phyloP scores from a whole-genome alignment of 2,888 invertebrate genomes.

The Drosophila anceps region DNA sequence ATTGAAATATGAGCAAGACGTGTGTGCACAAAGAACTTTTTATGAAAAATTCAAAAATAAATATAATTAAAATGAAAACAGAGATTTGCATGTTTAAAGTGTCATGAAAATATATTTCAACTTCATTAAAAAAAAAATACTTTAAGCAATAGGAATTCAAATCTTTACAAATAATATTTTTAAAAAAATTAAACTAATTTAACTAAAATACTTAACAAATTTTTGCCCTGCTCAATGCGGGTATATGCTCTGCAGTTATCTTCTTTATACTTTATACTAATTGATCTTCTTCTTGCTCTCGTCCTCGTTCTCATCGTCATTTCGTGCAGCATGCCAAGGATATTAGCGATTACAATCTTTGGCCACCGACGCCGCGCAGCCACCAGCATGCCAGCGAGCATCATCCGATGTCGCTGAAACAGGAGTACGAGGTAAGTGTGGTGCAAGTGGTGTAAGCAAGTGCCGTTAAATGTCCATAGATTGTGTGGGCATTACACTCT shows the following conservation, averaged over 20 bases:
- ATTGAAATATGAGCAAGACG: neutral
- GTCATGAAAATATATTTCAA: neutral
- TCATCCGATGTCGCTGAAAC: constrained; percentile 84
- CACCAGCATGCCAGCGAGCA: constrained; percentile 81
- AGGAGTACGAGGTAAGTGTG: constrained; percentile 85
- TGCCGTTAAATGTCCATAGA: constrained; percentile 60
- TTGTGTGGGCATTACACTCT: constrained; percentile 50
- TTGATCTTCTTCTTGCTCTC: constrained; percentile 2
- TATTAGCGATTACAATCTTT: constrained; percentile 85
- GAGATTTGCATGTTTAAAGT: neutral
- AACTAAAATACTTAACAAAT: neutral
- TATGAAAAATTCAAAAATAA: neutral
- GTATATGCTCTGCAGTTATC: neutral
- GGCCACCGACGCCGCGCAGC: constrained; percentile 84
- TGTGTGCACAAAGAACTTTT: neutral
- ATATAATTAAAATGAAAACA: neutral
- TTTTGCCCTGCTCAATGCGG: neutral
- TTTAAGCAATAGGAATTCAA: too few species aligned
- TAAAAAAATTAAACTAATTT: neutral
- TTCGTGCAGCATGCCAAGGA: constrained; percentile 84
- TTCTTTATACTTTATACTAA: constrained; percentile 5
- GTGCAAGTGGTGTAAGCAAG: constrained; percentile 30
- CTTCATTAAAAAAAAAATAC: neutral
- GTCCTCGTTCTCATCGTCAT: constrained; percentile 11
- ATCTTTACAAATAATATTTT: too few species aligned